Conservation (phyloP, 2,113 vertebrate species). For the Acrocephalus kingi region DNA sequence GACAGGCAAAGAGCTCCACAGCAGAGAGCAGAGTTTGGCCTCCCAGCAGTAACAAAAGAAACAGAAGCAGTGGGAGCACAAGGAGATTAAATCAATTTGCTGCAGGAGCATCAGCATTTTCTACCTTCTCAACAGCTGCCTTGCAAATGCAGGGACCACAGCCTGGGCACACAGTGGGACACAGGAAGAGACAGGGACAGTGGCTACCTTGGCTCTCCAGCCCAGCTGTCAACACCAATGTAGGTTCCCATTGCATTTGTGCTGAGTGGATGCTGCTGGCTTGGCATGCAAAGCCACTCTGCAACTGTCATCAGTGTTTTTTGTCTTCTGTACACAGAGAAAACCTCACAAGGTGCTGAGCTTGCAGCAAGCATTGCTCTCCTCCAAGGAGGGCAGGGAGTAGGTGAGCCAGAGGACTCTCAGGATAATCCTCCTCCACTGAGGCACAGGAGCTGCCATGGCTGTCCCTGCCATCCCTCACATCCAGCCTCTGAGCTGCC, state of each 20-base stretch:
- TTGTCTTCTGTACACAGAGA: neutral
- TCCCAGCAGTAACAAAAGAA: neutral
- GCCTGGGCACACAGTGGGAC: neutral
- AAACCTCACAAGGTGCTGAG: neutral
- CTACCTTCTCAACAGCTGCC: neutral
- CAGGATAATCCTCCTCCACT: neutral
- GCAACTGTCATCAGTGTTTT: neutral
- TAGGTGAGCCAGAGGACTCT: neutral
- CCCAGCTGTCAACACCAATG: neutral
- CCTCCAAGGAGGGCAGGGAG: neutral
- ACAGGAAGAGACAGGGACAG: fast-evolving
- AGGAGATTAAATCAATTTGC: neutral
- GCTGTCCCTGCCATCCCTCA: neutral
- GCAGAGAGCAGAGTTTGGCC: neutral
- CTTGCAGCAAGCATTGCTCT: neutral
- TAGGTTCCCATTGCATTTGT: neutral
- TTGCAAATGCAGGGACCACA: neutral
- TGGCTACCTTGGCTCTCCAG: neutral
- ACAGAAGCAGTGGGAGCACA: neutral
- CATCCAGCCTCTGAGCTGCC: neutral
- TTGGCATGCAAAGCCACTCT: neutral
- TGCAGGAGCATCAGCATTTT: neutral
- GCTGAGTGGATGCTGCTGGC: neutral
- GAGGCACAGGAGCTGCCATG: neutral
- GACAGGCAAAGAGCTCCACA: neutral